A percentile compares a stretch with the other conserved stretches of the same genome.
phyloP scores from a whole-genome alignment of 2,888 invertebrate genomes.

The Crossocerus cetratus region DNA sequence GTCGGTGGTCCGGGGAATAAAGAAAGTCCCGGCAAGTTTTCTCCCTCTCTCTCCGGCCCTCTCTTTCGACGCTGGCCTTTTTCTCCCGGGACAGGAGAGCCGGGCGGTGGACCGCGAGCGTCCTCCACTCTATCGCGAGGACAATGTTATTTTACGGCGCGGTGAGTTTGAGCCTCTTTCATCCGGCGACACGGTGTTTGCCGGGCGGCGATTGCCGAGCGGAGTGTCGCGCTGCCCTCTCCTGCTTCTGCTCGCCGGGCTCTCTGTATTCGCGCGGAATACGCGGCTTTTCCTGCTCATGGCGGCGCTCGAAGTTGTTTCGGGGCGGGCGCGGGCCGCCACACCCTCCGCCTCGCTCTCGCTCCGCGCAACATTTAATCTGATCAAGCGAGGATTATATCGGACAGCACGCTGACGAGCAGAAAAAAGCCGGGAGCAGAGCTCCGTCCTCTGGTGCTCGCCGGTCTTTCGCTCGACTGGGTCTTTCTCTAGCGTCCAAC shows the following conservation, averaged over 20 bases:
- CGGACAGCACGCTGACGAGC: constrained; percentile 63
- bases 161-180: constrained; percentile 76
- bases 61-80: constrained; percentile 30
- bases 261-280: neutral
- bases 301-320: constrained; percentile 38
- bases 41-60: constrained; percentile 4
- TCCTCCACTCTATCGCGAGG: constrained; percentile 45
- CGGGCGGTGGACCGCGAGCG: constrained; percentile 7
- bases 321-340: constrained; percentile 48
- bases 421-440: constrained; percentile 42
- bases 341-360: constrained; percentile 52
- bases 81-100: constrained; percentile 20
- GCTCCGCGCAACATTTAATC: constrained; percentile 73
- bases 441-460: neutral
- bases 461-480: constrained; percentile 19
- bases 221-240: constrained; percentile 33
- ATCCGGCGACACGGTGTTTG: constrained; percentile 69
- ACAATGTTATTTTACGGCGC: constrained; percentile 77
- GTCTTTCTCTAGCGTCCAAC: neutral
- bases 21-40: constrained; percentile 55
- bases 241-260: neutral
- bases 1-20: constrained; percentile 63
- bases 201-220: constrained; percentile 52
- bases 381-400: constrained; percentile 76
- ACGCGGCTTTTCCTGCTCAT: constrained; percentile 32